Evolutionary conservation across 1,140 invertebrate genomes (phyloP), one percentile per base, ranked within the genome.

Genomic region (Diabrotica virgifera): DNA sequence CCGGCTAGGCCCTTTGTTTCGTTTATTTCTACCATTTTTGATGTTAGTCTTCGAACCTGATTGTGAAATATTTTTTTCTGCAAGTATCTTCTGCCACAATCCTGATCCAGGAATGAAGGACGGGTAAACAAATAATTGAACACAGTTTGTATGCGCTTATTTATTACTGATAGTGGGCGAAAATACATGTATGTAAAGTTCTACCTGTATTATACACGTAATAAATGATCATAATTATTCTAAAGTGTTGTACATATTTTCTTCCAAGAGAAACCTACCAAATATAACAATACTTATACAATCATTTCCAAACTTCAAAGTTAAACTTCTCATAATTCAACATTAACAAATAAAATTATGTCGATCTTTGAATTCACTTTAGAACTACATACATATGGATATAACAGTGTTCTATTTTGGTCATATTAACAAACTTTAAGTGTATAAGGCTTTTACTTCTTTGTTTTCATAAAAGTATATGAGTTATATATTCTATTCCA

Each of bases 241-340:
- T 70, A 68, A 51, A 59, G 61, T 52, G 65, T 69, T 70, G 69
- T 69, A 72, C 68, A 70, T 69, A 51, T 65, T 68, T 66, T 70
- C 61, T 70, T 59, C 63, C 55, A 61, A 67, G 64, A 67, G 24
- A 70, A 73, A 69, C 65, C 66, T 71, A 70, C 67, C 60, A 66
- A 72, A 71, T 71, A 71, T 71, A 73, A 73, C 72, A 73, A 71
- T 73, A 73, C 70, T 73, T 71, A 71, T 69, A 70, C 67, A 65
- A 69, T 69, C 62, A 67, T 69, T 69, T 64, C 63, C 66, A 71
- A 71, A 68, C 66, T 62, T 65, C 55, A 68, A 69, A 69, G 72
- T 73, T 71, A 73, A 67, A 73, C 72, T 73, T 70, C 65, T 53
- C 62, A 66, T 59, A 72, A 71, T 69, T 71, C 67, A 73, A 73